These are phyloP conservation scores for Sebastes matsubarae DNA, from an alignment of 2,797 vertebrate species.

Conservation along the genomic window DNA sequence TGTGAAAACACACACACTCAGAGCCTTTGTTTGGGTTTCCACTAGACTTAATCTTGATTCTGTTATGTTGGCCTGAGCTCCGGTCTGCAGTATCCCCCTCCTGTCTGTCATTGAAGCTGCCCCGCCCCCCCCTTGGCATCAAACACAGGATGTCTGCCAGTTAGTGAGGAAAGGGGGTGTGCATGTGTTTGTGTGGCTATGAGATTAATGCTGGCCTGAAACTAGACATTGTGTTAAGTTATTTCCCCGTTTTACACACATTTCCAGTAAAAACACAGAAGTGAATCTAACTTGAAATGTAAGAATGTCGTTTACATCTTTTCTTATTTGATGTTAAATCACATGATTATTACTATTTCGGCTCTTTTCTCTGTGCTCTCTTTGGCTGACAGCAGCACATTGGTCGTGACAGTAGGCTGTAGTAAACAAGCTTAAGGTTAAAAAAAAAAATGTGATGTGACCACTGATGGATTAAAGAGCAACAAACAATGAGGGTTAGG, in stretches of 20 bases:
- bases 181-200: constrained; percentile 22
- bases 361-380: not conserved
- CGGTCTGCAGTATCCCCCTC: constrained; percentile 30
- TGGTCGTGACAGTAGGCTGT: not conserved
- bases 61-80: constrained; percentile 46
- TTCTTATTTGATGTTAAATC: not conserved
- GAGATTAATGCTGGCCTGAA: not conserved
- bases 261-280: not conserved
- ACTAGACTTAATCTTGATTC: constrained; percentile 43
- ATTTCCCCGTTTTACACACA: not conserved
- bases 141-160: constrained; percentile 34
- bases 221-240: not conserved
- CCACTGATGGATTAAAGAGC: not conserved
- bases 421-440: not conserved
- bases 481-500: not conserved
- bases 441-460: not conserved
- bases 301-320: not conserved
- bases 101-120: constrained; percentile 31
- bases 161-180: not conserved
- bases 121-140: constrained; percentile 10
- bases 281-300: not conserved
- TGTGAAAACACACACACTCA: not conserved
- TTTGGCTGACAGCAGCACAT: not conserved
- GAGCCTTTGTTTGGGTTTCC: constrained; percentile 61
- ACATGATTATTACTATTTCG: not conserved